phyloP scores from a whole-genome alignment of 2,113 vertebrate species.

The Ramphastos sulfuratus region DNA sequence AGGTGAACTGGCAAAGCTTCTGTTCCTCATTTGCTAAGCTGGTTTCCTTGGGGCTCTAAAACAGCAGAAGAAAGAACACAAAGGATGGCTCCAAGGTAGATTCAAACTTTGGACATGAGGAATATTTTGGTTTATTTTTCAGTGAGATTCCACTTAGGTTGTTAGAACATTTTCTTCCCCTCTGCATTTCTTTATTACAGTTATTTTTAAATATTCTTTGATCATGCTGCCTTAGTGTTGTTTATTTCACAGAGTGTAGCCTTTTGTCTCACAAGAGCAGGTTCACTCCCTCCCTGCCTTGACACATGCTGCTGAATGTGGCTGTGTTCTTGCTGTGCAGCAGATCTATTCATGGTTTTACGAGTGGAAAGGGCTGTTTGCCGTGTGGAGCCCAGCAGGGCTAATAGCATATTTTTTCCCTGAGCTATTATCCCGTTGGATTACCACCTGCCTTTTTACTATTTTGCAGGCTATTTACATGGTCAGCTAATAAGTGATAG shows the following conservation, averaged over 20 bases:
- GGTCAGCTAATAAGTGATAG: conserved; percentile 70
- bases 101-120: not conserved
- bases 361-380: conserved; percentile 60
- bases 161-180: not conserved
- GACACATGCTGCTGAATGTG: conserved; percentile 20
- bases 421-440: conserved; percentile 67
- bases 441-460: conserved; percentile 66
- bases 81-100: not conserved
- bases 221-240: not conserved
- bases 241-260: conserved; percentile 29
- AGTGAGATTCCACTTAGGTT: not conserved
- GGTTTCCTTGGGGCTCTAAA: not conserved
- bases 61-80: not conserved
- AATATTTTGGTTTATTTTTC: not conserved
- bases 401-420: conserved; percentile 65
- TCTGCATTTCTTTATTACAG: not conserved
- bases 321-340: conserved; percentile 46
- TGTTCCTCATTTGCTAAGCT: not conserved
- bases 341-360: conserved; percentile 49
- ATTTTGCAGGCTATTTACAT: conserved; percentile 64
- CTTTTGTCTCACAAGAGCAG: conserved; percentile 56
- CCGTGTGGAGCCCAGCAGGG: conserved; percentile 56
- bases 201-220: conserved; percentile 40
- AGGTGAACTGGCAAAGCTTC: not conserved
- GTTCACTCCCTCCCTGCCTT: conserved; percentile 42